phyloP scores from a whole-genome alignment of 2,113 vertebrate species.

The Dolichotis patagonum region DNA sequence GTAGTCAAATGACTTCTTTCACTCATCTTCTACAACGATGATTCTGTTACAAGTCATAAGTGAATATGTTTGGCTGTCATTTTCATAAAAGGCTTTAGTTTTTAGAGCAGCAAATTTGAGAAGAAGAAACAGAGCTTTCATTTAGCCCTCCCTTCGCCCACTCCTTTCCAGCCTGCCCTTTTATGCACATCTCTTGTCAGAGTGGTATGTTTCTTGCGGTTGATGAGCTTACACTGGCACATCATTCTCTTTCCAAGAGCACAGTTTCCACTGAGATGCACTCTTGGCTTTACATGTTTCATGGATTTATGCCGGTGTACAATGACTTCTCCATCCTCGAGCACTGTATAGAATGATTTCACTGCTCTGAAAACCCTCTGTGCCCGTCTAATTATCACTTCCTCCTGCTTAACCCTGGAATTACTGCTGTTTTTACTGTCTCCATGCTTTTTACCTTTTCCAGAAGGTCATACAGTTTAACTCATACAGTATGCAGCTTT shows the following conservation, averaged over 20 bases:
- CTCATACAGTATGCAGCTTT: neutral
- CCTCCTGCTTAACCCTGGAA: neutral
- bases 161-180: too few relatives aligned
- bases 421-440: neutral
- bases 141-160: too few relatives aligned
- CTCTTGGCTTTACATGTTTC: neutral
- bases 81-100: neutral
- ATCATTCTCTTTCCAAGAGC: neutral
- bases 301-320: neutral
- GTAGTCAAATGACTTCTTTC: neutral
- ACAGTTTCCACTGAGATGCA: too few relatives aligned
- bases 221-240: neutral
- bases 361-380: neutral
- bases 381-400: neutral
- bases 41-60: neutral
- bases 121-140: neutral
- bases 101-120: neutral
- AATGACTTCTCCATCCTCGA: too few relatives aligned
- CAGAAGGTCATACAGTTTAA: neutral
- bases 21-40: neutral
- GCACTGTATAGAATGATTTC: neutral
- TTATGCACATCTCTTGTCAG: too few relatives aligned
- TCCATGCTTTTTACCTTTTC: too few relatives aligned
- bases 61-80: neutral
- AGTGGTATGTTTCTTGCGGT: neutral